These are phyloP conservation scores for Anarrhichthys ocellatus DNA, from an alignment of 2,113 vertebrate species.

Conservation along the genomic window DNA sequence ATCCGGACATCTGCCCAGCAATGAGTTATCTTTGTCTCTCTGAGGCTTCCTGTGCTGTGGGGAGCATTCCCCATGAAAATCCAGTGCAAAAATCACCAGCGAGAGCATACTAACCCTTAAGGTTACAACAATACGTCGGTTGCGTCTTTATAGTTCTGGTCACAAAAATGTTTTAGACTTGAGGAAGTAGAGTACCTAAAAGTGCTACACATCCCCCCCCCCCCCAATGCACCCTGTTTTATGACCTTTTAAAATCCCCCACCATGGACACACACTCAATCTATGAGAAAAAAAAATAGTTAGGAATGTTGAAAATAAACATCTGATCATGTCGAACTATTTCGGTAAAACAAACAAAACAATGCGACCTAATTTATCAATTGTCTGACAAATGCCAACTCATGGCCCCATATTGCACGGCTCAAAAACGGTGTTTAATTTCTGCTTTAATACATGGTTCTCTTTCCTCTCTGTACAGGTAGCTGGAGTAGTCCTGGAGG, in stretches of 20 bases:
- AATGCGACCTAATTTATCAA: not conserved
- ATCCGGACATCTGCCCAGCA: not conserved
- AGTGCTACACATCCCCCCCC: not conserved
- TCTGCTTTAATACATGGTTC: not conserved
- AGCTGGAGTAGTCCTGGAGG: constrained; percentile 55
- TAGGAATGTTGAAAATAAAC: not conserved
- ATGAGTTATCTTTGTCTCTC: not conserved
- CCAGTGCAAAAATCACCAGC: not conserved
- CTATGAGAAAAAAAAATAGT: not conserved
- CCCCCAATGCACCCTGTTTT: not conserved
- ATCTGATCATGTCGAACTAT: not conserved
- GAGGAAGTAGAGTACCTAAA: not conserved
- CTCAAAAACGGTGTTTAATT: not conserved
- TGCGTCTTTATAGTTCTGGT: constrained; percentile 10
- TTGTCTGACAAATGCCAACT: not conserved
- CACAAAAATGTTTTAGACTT: constrained; percentile 1
- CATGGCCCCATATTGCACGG: not conserved
- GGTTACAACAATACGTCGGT: not conserved
- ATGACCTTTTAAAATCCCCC: constrained; percentile 7
- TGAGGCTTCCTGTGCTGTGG: not conserved
- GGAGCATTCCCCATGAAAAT: not conserved
- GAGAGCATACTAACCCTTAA: not conserved
- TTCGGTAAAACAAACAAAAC: not conserved
- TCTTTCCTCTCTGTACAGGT: constrained; percentile 60
- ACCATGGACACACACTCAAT: not conserved